Evolutionary conservation across 1,140 invertebrate species (phyloP).

Genomic region (Drosophila watanabei): DNA sequence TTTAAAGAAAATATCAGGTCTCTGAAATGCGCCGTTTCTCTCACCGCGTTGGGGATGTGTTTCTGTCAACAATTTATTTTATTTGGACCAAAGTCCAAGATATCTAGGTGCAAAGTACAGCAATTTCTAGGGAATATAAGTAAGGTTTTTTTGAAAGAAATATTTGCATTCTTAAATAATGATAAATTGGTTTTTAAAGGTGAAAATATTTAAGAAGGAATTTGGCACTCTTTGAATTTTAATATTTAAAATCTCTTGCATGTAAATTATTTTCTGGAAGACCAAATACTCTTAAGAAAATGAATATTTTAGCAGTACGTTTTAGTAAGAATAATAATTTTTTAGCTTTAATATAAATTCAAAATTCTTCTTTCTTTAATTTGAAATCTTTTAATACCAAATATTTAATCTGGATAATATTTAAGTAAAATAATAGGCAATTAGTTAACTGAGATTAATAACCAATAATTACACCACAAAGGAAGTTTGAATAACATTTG

Average conservation of each 20-base stretch:
- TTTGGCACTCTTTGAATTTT: too few relatives aligned
- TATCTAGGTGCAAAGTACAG: conserved; percentile 44
- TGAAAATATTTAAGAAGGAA: background rate
- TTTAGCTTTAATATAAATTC: background rate
- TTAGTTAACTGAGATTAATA: background rate
- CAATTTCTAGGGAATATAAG: conserved; percentile 4
- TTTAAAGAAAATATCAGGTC: background rate
- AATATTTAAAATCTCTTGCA: background rate
- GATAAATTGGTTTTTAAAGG: background rate
- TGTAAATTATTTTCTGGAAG: background rate
- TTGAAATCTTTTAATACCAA: too few relatives aligned
- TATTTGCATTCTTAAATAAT: conserved; percentile 1
- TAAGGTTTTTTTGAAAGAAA: background rate
- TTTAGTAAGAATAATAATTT: background rate
- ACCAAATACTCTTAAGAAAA: background rate
- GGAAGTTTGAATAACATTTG: conserved; percentile 8
- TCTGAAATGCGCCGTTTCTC: conserved; percentile 48
- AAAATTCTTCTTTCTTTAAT: too few relatives aligned
- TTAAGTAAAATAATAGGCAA: too few relatives aligned
- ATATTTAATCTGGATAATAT: too few relatives aligned
- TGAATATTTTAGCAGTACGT: background rate
- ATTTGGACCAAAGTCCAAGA: conserved; percentile 66
- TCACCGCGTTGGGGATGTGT: conserved; percentile 23
- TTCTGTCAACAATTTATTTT: conserved; percentile 68
- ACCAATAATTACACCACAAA: conserved; percentile 6